Conservation (phyloP, 2,888 invertebrate genomes). For the Chrysolina haemoptera region DNA sequence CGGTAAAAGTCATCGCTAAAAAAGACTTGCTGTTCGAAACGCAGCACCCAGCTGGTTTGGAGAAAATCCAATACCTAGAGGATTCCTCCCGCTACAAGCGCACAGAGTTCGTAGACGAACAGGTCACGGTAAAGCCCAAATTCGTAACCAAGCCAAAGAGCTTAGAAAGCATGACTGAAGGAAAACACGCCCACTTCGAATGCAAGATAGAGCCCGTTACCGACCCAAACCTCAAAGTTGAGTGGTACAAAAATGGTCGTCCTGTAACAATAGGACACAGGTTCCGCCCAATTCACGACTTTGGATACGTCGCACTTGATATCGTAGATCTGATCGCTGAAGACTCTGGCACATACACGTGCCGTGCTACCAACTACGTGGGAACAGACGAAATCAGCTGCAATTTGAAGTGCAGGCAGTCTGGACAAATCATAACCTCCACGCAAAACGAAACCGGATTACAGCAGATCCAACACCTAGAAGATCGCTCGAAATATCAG, state of each 20-base stretch:
- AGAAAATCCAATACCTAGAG: conserved; percentile 93
- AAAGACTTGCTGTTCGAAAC: conserved; percentile 90
- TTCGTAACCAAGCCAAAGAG: conserved; percentile 92
- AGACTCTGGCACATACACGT: conserved; percentile 95
- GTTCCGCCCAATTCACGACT: conserved; percentile 97
- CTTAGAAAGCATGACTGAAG: conserved; percentile 87
- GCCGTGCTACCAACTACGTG: conserved; percentile 90
- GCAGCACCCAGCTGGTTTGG: conserved; percentile 91
- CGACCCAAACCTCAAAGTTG: conserved; percentile 95
- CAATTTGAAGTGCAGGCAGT: conserved; percentile 80
- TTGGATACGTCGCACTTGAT: conserved; percentile 98
- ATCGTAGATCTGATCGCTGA: conserved; percentile 96
- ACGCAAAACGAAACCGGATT: conserved; percentile 91
- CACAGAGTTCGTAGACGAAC: conserved; percentile 85
- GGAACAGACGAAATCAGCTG: conserved; percentile 91
- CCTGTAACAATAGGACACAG: conserved; percentile 95
- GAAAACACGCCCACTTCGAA: conserved; percentile 96
- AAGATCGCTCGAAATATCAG: conserved; percentile 86
- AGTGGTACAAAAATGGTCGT: conserved; percentile 96
- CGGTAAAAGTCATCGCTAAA: conserved; percentile 89
- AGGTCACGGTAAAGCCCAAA: conserved; percentile 85
- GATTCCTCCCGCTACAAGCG: conserved; percentile 89
- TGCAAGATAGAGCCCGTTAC: conserved; percentile 97
- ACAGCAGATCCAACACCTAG: conserved; percentile 90
- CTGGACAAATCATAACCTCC: conserved; percentile 85